Evolutionary conservation across 2,888 invertebrate genomes (phyloP), one percentile per base, ranked within the genome.

Genomic region (Fabriciana adippe): DNA sequence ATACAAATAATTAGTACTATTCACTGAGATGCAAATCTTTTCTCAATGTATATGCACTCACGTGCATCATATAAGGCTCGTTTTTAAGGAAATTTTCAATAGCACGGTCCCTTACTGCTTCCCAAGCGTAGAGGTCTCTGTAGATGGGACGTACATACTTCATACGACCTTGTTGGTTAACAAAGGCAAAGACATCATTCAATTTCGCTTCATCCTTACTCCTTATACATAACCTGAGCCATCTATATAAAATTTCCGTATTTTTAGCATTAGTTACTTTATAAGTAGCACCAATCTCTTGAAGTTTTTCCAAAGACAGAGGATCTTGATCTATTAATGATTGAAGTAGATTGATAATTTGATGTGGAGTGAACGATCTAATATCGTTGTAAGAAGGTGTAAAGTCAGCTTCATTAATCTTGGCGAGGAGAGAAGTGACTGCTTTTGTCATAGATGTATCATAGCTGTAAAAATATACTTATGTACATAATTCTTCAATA

Each of bases 71-170:
- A 79, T 94, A 93, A 57, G 93, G 87, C 78, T 95, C 94, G 73
- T 96, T 94, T 55, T 93, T 87, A 55, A 94, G 83, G 88, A 96
- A 98, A 78, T 96, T 96, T 41, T 95, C 93, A 57, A 97, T 93
- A 0, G 97, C 96, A 71, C 80, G 85, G 1, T 93, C 88, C 70
- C 96, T 93, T 0, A 95, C 94, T 26, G 94, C 94, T 70, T 96
- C 95, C 98, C 98, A 98, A 0, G 90, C 93, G 76, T 95, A 96
- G 68, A 98, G 90, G 81, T 97, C 97, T 71, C 97, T 95, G 87
- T 97, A 98, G 59, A 99, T 93, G 3, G 98, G 98, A 47, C 97
- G 93, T 2, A 97, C 96, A 88, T 95, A 99, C 86, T 99, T 99
- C 97, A 98, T 97, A 65, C 99, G 94, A 48, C 98, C 98, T 80